phyloP scores from a whole-genome alignment of 1,140 invertebrate species.

The Drosophila bifasciata region DNA sequence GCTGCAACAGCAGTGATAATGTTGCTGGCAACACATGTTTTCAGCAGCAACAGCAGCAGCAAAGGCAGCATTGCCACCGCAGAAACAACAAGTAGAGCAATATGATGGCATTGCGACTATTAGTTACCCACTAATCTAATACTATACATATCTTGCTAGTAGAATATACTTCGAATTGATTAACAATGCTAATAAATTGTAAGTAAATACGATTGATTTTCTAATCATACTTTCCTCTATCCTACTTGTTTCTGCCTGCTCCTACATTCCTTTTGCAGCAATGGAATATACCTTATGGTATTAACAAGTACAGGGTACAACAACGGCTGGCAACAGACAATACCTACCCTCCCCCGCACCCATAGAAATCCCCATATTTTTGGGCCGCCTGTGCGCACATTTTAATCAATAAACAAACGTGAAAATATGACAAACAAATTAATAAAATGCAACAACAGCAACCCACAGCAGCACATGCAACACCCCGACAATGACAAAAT shows the following conservation, averaged over 20 bases:
- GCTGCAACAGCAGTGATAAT: conserved; percentile 60
- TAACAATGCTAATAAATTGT: no score
- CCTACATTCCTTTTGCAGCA: no score
- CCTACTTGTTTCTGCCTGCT: no score
- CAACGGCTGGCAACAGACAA: conserved; percentile 56
- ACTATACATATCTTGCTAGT: no score
- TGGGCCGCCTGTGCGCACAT: conserved; percentile 59
- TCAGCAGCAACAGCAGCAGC: conserved; percentile 39
- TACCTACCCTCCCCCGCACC: background rate
- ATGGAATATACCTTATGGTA: no score
- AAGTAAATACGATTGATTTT: no score
- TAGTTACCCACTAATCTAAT: no score
- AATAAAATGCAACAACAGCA: conserved; percentile 70
- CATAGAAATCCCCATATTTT: background rate
- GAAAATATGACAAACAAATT: conserved; percentile 82
- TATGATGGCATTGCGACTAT: no score
- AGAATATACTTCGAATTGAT: no score
- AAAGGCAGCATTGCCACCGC: conserved; percentile 17
- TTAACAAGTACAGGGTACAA: background rate
- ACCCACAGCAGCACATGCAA: conserved; percentile 24
- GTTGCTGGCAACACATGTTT: conserved; percentile 77
- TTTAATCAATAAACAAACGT: conserved; percentile 82
- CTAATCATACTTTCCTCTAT: no score
- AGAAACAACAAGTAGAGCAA: conserved; percentile 19
- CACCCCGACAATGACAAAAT: conserved; percentile 72